Percentiles rank a stretch among this genome's conserved stretches.
Conservation (phyloP, 2,888 invertebrate species). For the Drosophila pseudotakahashii region DNA sequence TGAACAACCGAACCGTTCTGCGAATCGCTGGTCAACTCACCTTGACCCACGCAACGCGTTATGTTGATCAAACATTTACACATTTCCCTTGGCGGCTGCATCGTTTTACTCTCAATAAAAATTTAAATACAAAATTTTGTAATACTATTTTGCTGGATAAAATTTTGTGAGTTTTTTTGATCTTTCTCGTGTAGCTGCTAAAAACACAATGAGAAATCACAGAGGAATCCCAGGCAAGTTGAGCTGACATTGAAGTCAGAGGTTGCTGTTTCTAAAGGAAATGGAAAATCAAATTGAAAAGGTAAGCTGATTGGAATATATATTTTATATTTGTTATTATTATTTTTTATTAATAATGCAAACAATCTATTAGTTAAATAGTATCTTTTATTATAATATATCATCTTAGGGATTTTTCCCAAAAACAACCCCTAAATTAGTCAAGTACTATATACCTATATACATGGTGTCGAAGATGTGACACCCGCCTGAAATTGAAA, state of each 20-base stretch:
- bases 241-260: neutral
- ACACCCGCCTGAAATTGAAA: slow-evolving; percentile 11
- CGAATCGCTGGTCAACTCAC: neutral
- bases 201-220: neutral
- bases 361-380: too few relatives aligned
- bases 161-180: slow-evolving; percentile 3
- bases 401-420: too few relatives aligned
- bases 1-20: neutral
- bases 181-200: neutral
- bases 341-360: too few relatives aligned
- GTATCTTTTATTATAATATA: too few relatives aligned
- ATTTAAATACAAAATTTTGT: neutral
- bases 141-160: neutral
- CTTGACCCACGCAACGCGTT: neutral
- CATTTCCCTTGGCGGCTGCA: neutral
- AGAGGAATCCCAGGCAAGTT: neutral
- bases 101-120: neutral
- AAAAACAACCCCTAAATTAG: neutral
- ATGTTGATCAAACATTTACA: neutral
- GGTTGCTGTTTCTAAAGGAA: neutral
- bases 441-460: neutral
- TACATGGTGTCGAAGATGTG: slow-evolving; percentile 4
- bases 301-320: neutral
- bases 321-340: too few relatives aligned
- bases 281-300: neutral